phyloP scores from a whole-genome alignment of 2,113 vertebrate genomes.

The Setophaga kirtlandii region DNA sequence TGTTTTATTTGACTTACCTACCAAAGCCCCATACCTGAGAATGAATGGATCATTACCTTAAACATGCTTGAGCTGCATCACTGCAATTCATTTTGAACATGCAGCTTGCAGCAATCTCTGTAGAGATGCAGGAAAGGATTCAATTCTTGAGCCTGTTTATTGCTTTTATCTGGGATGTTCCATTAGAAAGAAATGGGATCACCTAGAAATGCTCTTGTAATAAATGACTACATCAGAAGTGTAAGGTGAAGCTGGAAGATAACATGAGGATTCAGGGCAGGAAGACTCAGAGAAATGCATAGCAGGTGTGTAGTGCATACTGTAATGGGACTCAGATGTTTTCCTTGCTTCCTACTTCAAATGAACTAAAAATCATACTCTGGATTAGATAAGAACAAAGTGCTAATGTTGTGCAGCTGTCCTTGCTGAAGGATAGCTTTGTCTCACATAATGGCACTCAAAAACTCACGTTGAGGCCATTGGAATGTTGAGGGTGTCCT shows the following conservation, averaged over 20 bases:
- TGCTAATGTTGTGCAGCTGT: background rate
- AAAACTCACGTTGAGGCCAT: background rate
- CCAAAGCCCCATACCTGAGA: background rate
- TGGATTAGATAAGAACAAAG: background rate
- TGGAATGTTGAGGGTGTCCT: background rate
- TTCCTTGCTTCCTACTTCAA: background rate
- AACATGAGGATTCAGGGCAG: background rate
- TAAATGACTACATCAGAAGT: background rate
- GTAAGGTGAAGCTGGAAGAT: background rate
- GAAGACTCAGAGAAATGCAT: background rate
- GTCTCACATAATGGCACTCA: background rate
- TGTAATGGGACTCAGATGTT: background rate
- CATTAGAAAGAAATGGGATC: background rate
- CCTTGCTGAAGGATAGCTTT: slow-evolving; percentile 4
- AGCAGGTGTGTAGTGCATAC: background rate
- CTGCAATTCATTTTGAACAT: background rate
- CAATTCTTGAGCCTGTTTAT: background rate
- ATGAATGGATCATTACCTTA: background rate
- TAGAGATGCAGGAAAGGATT: background rate
- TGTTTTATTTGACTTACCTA: background rate
- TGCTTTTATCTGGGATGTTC: background rate
- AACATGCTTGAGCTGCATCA: background rate
- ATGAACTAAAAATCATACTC: background rate
- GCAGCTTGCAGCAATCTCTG: background rate
- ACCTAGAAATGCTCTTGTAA: background rate